phyloP scores from a whole-genome alignment of 2,888 invertebrate species.

The Raillietiella orientalis region DNA sequence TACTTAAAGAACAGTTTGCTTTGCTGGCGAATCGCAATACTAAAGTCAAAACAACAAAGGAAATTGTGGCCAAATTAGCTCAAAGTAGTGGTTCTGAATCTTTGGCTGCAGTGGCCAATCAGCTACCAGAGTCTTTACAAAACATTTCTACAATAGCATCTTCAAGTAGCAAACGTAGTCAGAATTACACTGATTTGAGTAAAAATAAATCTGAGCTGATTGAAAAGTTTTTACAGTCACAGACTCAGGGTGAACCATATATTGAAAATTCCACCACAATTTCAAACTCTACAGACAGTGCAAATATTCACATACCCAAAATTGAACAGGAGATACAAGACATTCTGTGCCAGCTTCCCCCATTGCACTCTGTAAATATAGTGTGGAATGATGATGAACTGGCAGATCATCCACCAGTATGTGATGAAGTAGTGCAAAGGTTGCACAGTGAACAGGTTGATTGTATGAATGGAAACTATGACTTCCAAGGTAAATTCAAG shows the following conservation, averaged over 20 bases:
- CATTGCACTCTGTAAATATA: conserved; percentile 23
- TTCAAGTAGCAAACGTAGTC: no score
- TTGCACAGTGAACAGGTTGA: conserved; percentile 13
- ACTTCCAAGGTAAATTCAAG: conserved; percentile 24
- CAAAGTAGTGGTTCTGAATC: neutral
- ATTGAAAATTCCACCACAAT: neutral
- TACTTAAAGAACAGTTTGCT: conserved; percentile 21
- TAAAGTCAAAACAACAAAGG: conserved; percentile 36
- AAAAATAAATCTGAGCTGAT: conserved; percentile 14
- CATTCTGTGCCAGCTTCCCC: conserved; percentile 28
- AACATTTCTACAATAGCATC: conserved; percentile 1
- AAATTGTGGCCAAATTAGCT: conserved; percentile 37
- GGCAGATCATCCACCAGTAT: conserved; percentile 6
- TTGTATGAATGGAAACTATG: conserved; percentile 17
- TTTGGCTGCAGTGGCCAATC: neutral
- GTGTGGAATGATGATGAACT: conserved; percentile 12
- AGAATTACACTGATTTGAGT: conserved; percentile 9
- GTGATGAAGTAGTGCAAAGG: conserved; percentile 10
- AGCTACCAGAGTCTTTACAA: neutral
- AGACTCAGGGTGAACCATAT: conserved; percentile 2
- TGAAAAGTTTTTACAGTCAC: conserved; percentile 11
- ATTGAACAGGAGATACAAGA: conserved; percentile 23
- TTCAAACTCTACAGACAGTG: conserved; percentile 3
- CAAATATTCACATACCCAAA: no score
- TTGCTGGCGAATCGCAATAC: conserved; percentile 23